phyloP scores from a whole-genome alignment of 2,797 vertebrate genomes.

The Falco berigora region DNA sequence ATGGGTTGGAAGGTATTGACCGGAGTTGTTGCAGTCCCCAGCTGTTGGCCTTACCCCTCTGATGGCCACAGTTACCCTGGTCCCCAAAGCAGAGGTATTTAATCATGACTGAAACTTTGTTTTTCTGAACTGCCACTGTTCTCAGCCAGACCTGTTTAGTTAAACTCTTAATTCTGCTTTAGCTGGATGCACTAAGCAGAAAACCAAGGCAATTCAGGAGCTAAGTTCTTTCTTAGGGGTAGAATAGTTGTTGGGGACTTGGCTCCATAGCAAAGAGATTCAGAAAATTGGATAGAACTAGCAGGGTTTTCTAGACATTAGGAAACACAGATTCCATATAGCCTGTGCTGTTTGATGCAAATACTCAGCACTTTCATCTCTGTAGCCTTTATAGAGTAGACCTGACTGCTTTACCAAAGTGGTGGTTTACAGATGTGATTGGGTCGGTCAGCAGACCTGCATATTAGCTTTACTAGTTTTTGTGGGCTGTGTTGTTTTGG shows the following conservation, averaged over 20 bases:
- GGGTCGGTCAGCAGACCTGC: not conserved
- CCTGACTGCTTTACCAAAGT: not conserved
- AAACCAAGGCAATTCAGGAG: not conserved
- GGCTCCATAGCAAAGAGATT: not conserved
- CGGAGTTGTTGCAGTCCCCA: not conserved
- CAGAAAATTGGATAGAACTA: accelerated
- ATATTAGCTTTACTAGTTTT: accelerated
- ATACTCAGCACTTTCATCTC: not conserved
- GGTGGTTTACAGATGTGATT: not conserved
- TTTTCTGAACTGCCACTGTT: accelerated
- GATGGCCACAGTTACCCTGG: accelerated
- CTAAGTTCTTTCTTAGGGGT: not conserved
- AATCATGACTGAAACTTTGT: not conserved
- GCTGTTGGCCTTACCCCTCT: not conserved
- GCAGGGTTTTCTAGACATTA: accelerated
- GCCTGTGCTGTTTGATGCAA: not conserved
- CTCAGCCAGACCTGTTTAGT: not conserved
- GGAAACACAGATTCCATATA: not conserved
- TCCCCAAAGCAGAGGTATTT: not conserved
- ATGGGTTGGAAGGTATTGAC: not conserved
- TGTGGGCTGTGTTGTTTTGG: not conserved
- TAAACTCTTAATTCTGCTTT: accelerated
- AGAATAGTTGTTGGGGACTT: not conserved
- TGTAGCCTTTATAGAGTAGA: accelerated
- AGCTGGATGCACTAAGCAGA: not conserved